Conservation (phyloP, 1,140 invertebrate genomes). For the Drosophila nigromelanica region DNA sequence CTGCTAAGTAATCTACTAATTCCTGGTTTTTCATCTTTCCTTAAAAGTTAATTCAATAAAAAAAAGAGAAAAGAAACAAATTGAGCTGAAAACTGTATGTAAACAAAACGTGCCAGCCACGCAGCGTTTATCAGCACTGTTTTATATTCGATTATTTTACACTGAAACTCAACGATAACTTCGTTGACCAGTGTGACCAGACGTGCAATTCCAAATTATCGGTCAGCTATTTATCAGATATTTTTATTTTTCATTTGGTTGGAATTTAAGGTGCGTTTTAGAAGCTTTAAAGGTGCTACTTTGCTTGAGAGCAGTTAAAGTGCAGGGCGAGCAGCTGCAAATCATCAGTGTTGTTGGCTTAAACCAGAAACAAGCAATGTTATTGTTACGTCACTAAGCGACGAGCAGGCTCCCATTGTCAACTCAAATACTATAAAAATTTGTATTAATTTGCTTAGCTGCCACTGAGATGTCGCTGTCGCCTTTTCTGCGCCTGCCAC, state of each 20-base stretch:
- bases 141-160: background rate
- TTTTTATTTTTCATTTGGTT: conserved; percentile 31
- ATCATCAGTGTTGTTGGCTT: background rate
- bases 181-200: conserved; percentile 20
- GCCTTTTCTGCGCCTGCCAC: conserved; percentile 87
- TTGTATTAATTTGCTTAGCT: conserved; percentile 1
- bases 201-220: background rate
- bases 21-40: conserved; percentile 75
- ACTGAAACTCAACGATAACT: conserved; percentile 5
- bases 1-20: conserved; percentile 82
- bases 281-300: background rate
- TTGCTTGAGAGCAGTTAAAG: background rate
- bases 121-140: conserved; percentile 17
- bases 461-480: conserved; percentile 84
- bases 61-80: background rate
- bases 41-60: conserved; percentile 15
- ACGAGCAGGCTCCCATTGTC: conserved; percentile 8
- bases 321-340: too few relatives aligned
- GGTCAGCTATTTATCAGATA: conserved; percentile 28
- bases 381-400: conserved; percentile 73
- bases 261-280: conserved; percentile 51
- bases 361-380: conserved; percentile 20
- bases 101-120: conserved; percentile 60
- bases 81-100: conserved; percentile 10
- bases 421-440: conserved; percentile 4